Conservation (phyloP, 1,140 invertebrate species). For the Druon quercuslanigerum region DNA sequence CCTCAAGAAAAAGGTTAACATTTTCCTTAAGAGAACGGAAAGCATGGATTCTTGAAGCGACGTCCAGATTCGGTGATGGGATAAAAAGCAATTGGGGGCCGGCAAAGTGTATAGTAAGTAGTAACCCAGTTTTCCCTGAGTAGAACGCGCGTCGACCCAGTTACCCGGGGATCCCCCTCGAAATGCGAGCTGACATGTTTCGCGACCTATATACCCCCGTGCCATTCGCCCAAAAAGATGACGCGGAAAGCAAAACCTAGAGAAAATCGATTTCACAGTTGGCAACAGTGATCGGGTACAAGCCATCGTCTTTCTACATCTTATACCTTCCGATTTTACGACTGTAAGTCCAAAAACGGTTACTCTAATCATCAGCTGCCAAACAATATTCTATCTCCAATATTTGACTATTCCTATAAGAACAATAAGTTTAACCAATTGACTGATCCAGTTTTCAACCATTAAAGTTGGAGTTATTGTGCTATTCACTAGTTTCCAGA, state of each 20-base stretch:
- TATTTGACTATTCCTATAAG: background rate
- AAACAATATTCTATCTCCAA: background rate
- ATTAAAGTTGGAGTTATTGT: background rate
- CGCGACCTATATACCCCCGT: constrained; percentile 23
- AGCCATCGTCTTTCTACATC: background rate
- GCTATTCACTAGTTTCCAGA: background rate
- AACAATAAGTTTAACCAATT: background rate
- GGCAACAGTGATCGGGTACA: constrained; percentile 12
- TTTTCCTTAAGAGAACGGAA: background rate
- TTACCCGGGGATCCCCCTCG: constrained; percentile 24
- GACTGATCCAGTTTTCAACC: background rate
- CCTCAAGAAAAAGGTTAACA: too few relatives aligned
- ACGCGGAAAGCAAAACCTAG: background rate
- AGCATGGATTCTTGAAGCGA: background rate
- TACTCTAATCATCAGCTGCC: too few relatives aligned
- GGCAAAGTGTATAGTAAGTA: background rate
- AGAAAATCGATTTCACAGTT: constrained; percentile 25
- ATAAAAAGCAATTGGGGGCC: background rate
- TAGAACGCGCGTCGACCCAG: constrained; percentile 28
- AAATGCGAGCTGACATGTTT: constrained; percentile 21
- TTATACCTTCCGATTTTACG: background rate
- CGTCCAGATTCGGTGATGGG: background rate
- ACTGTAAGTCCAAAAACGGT: background rate
- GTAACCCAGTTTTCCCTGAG: constrained; percentile 27
- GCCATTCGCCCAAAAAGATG: constrained; percentile 27